Evolutionary conservation across 2,113 vertebrate genomes (phyloP), one percentile per base, ranked within the genome.

Genomic region (Chionodraco myersi): DNA sequence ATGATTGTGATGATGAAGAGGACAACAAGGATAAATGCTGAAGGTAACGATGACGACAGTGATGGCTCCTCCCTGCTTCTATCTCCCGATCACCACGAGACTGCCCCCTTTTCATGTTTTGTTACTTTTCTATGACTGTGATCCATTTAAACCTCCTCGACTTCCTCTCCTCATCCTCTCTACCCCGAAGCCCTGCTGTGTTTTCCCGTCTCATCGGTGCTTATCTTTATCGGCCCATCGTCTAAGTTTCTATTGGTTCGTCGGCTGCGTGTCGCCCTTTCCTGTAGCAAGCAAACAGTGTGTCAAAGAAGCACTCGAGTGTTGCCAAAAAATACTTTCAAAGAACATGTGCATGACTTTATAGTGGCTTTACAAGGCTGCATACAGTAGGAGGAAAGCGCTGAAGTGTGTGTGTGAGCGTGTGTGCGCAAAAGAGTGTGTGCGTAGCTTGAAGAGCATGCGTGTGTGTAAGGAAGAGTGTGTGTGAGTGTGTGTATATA

Each of bases 1-100:
- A 72, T 23, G 47, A 63, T 26, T 67, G n/a, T 73, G 64, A 79
- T 52, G 70, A 74, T 21, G 2, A 58, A 52, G 59, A 72, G 30
- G 59, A 81, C 66, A 51, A 51, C 64, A 57, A 80, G 59, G 34
- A 52, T 59, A 48, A 47, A 57, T 69, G 65, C 79, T 69, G 77
- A 85, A 69, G 63, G 77, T 58, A 72, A 82, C 21, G 48, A 75
- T 45, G 59, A 89, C 73, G 54, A 86, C 60, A 72, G 66, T 10
- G 72, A 90, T 76, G 80, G 85, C 93, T 95, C 93, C 94, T 94
- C 91, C 92, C 88, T 89, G 93, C 91, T 92, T 95, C 93, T 94
- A 92, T 94, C 82, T 93, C 91, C 88, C 61, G 93, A 93, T 94
- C 93, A 93, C 93, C 94, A 91, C 89, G 88, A 93, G 92, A 92